Evolutionary conservation across 1,140 invertebrate genomes (phyloP).

Genomic region (Sarcophaga bullata): DNA sequence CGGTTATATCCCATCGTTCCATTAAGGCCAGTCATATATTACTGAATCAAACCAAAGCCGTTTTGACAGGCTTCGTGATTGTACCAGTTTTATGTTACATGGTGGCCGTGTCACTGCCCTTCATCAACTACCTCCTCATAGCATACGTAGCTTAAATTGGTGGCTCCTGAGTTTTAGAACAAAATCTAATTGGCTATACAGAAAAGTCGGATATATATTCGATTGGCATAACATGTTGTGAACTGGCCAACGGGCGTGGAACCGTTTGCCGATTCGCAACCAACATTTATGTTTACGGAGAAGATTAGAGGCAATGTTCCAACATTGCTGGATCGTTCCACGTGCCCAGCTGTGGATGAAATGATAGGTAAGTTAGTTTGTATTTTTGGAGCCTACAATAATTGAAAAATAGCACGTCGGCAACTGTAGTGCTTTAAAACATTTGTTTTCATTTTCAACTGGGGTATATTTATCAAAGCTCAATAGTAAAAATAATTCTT

Average conservation of each 20-base stretch:
- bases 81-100: slow-evolving; percentile 76
- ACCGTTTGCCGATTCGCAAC: slow-evolving; percentile 83
- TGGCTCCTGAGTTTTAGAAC: slow-evolving; percentile 91
- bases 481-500: no score
- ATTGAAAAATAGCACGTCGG: no score
- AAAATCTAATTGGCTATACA: slow-evolving; percentile 90
- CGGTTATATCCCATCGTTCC: slow-evolving; percentile 87
- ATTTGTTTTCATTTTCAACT: neutral
- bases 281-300: slow-evolving; percentile 89
- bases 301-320: slow-evolving; percentile 85
- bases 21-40: slow-evolving; percentile 87
- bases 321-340: slow-evolving; percentile 80
- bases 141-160: slow-evolving; percentile 82
- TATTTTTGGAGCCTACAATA: no score
- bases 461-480: neutral
- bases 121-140: slow-evolving; percentile 78
- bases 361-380: slow-evolving; percentile 44
- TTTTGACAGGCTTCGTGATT: slow-evolving; percentile 79
- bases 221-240: slow-evolving; percentile 86
- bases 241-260: slow-evolving; percentile 90
- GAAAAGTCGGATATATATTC: slow-evolving; percentile 92
- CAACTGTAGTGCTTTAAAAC: no score
- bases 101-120: slow-evolving; percentile 76
- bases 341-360: slow-evolving; percentile 70
- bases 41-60: slow-evolving; percentile 57